Conservation (phyloP, 1,140 invertebrate genomes). For the Zaprionus taronus region DNA sequence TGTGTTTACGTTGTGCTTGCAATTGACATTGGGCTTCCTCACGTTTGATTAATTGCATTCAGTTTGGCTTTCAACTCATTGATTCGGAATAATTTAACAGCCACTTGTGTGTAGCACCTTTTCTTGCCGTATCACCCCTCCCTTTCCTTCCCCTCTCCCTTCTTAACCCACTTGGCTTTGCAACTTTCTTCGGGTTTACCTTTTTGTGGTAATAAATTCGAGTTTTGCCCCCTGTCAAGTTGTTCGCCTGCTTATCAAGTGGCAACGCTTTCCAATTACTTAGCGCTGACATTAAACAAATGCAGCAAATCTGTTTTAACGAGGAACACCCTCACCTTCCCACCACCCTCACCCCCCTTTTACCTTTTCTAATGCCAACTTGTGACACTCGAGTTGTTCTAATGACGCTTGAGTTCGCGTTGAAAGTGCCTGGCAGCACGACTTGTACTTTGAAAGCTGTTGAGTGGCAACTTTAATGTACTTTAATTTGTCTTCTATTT, state of each 20-base stretch:
- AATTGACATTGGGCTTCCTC: slow-evolving; percentile 64
- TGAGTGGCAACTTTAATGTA: not conserved
- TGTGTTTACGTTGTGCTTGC: slow-evolving; percentile 39
- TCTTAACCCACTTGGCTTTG: not conserved
- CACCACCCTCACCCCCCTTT: not conserved
- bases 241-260: slow-evolving; percentile 30
- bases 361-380: not conserved
- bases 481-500: not conserved
- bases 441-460: not conserved
- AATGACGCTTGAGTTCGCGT: slow-evolving; percentile 4
- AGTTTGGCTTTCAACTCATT: slow-evolving; percentile 74
- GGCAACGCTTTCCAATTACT: slow-evolving; percentile 65
- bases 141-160: not conserved
- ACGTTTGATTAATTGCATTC: slow-evolving; percentile 78
- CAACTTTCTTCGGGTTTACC: slow-evolving; percentile 22
- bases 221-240: slow-evolving; percentile 18
- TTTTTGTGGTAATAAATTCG: slow-evolving; percentile 64
- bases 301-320: slow-evolving; percentile 41
- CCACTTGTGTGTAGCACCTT: slow-evolving; percentile 25
- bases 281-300: slow-evolving; percentile 66
- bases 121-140: no score
- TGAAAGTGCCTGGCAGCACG: not conserved
- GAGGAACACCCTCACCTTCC: not conserved
- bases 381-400: not conserved
- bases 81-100: slow-evolving; percentile 73